Evolutionary conservation across 2,797 vertebrate genomes (phyloP), one percentile per base, ranked within the genome.

Genomic region (Rhynchonycteris naso): DNA sequence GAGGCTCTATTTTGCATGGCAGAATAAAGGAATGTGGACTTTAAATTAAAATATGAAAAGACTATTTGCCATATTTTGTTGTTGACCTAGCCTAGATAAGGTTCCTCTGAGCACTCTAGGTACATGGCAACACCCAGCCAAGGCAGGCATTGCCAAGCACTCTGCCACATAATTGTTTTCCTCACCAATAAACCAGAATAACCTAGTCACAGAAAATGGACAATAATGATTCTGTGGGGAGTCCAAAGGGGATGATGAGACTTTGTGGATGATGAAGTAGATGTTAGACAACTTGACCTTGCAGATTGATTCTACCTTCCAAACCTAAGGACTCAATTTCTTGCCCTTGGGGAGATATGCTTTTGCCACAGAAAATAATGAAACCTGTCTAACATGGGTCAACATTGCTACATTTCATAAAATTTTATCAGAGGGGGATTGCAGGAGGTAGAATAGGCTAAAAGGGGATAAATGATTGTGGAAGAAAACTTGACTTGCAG

Each of bases 11-110:
- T 88, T 93, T 94, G 13, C 5, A 63, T 7, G 65, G 18, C 21
- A 88, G 16, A 3, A 59, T 63, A 47, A 76, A 94, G 5, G 38
- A 33, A 79, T n/a, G 18, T 21, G 16, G 38, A 75, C 38, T 90
- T 88, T 11, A 78, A 90, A n/a, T 84, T 91, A 35, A 38, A 81
- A 69, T 85, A 65, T 68, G 33, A 93, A 93, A 88, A 35, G 7
- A 58, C 8, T 30, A 47, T 47, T 74, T 24, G 13, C 7, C 16
- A 30, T 50, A 47, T 38, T 63, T 78, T 24, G 18, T 7, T 56
- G 76, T 81, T 4, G 7, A 33, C 18, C 28, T 50, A 54, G 9
- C 24, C 38, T 69, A 13, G 14, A 78, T 16, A 92, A 52, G 1
- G 0, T 1, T 80, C 24, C 66, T n/a, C 33, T 30, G 33, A 85